Conservation (phyloP, 2,113 vertebrate genomes). For the Callaeas wilsoni region DNA sequence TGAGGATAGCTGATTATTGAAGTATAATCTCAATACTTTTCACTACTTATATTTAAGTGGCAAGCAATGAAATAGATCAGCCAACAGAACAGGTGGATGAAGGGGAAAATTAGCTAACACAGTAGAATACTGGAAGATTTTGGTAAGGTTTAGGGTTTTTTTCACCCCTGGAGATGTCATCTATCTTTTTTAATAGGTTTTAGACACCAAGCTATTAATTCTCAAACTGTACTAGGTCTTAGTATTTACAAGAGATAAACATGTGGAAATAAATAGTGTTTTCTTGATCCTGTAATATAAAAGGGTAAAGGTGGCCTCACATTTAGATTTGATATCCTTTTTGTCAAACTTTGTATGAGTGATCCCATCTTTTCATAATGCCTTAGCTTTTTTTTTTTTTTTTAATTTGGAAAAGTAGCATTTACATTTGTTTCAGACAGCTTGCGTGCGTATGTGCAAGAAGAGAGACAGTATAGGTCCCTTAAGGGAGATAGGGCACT, state of each 20-base stretch:
- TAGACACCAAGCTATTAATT: neutral
- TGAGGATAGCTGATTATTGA: neutral
- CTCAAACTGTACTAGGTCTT: neutral
- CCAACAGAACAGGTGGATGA: neutral
- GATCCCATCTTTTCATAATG: neutral
- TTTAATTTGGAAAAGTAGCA: neutral
- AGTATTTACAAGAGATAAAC: neutral
- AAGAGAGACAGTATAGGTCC: neutral
- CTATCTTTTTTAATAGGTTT: neutral
- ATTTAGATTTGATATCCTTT: neutral
- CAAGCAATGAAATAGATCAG: neutral
- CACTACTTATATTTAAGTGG: neutral
- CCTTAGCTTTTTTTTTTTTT: neutral
- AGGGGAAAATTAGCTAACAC: neutral
- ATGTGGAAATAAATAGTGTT: neutral
- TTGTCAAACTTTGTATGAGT: neutral
- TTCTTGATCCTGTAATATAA: neutral
- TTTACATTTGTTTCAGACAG: neutral
- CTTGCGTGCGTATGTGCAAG: rapidly evolving
- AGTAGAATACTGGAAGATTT: neutral
- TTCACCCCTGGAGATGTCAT: neutral
- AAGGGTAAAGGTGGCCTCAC: neutral
- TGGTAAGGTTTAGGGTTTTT: neutral
- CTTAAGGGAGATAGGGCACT: neutral
- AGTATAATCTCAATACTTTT: neutral